Base-by-base conservation (phyloP, 2,888 invertebrate genomes). In the Seira sanloemensis region DNA sequence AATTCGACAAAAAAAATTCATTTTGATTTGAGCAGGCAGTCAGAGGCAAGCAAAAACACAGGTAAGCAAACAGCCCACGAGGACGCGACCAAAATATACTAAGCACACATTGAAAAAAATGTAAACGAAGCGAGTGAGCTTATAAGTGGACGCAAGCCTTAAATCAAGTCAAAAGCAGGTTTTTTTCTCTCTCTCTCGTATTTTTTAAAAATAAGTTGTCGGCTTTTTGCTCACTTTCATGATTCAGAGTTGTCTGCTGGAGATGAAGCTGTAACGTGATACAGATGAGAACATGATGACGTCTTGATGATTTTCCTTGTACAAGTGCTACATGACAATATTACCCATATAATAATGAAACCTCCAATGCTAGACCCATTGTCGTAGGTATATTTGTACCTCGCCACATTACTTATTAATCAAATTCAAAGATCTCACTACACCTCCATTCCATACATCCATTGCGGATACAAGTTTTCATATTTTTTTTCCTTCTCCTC, bases 21-120 rank as follows among this genome's bases (percentile, higher is more conserved):
- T n/a, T 58, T 58, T 58, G 58, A 58, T 58, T 58, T 58, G 58
- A 58, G 58, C 58, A 58, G 58, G 58, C 58, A 58, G 58, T 58
- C 58, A 58, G 58, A 58, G 58, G 58, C 58, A 58, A 18, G n/a
- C 58, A 58, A n/a, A 58, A 58, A 58, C 58, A 58, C n/a, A 58
- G 58, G 58, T 58, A 58, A 58, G 58, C 58, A 58, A 58, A 58
- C 7, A 58, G 58, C 58, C 58, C 58, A 58, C 58, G 18, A 58
- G 58, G 58, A 58, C 58, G 18, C n/a, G n/a, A n/a, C 58, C n/a
- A 58, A 58, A 58, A 58, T 58, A 58, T 58, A 58, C 58, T 58
- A 16, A 16, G 7, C 58, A 9, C 58, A 4, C 9, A 9, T n/a
- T 58, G 18, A 58, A 58, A 58, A 58, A 58, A 58, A 58, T 58